phyloP scores from a whole-genome alignment of 2,113 vertebrate species.

The Oceanodroma tethys region DNA sequence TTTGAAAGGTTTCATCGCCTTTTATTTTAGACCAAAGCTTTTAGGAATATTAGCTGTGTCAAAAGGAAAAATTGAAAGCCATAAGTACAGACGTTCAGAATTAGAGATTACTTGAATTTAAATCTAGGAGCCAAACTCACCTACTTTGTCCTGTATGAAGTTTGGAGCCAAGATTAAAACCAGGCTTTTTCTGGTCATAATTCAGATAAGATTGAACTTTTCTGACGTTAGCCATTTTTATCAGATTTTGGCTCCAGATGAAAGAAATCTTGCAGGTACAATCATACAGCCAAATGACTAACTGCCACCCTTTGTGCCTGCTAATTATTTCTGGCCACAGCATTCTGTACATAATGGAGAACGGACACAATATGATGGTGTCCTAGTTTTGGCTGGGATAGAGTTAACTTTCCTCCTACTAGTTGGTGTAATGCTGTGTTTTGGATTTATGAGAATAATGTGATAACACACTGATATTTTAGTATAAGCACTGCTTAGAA shows the following conservation, averaged over 20 bases:
- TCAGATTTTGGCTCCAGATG: slow-evolving; percentile 36
- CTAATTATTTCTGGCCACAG: slow-evolving; percentile 48
- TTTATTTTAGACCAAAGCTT: background rate
- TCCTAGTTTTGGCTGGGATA: too few relatives aligned
- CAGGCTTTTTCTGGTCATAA: background rate
- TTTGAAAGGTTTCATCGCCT: background rate
- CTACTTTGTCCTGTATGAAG: background rate
- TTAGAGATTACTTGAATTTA: background rate
- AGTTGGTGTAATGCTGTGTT: too few relatives aligned
- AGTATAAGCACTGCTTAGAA: too few relatives aligned
- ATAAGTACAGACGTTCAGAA: background rate
- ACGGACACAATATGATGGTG: background rate
- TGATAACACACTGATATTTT: too few relatives aligned
- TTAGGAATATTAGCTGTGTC: background rate
- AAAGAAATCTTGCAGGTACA: slow-evolving; percentile 48
- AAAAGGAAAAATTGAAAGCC: background rate
- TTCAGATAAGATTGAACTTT: slow-evolving; percentile 1
- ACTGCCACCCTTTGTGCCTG: slow-evolving; percentile 35
- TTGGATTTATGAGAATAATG: too few relatives aligned
- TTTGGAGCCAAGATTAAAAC: background rate
- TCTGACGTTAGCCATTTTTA: slow-evolving; percentile 9
- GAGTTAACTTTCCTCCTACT: too few relatives aligned
- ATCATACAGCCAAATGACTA: slow-evolving; percentile 32
- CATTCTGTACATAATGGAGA: slow-evolving; percentile 13
- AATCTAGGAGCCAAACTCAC: background rate